Evolutionary conservation across 2,888 invertebrate genomes (phyloP).

Genomic region (Alloplasta piceator): DNA sequence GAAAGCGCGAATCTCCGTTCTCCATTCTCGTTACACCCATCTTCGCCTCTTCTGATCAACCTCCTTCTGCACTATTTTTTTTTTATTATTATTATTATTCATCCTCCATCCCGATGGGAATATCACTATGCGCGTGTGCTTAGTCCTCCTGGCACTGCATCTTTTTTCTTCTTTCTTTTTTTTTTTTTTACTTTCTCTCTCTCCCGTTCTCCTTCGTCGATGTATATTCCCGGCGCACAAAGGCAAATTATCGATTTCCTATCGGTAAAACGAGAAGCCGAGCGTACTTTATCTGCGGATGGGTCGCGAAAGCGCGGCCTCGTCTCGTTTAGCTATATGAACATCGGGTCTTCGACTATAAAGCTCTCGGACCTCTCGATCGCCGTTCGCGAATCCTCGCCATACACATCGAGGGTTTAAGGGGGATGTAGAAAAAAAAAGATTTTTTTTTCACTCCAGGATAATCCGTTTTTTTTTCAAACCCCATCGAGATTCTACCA

Average conservation of each 20-base stretch:
- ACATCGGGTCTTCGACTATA: constrained; percentile 16
- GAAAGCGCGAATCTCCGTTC: constrained; percentile 29
- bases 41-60: constrained; percentile 3
- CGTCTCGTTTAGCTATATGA: constrained; percentile 27
- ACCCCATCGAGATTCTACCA: not conserved
- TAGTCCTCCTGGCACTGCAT: constrained; percentile 38
- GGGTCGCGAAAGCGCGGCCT: constrained; percentile 51
- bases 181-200: constrained; percentile 13
- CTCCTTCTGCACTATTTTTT: constrained; percentile 15
- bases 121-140: constrained; percentile 29
- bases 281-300: constrained; percentile 64
- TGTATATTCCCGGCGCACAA: constrained; percentile 58
- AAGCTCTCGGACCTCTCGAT: constrained; percentile 21
- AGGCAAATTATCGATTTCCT: constrained; percentile 71
- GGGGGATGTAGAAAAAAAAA: constrained; percentile 16
- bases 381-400: constrained; percentile 31
- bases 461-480: not conserved
- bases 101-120: not conserved
- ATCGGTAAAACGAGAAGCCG: constrained; percentile 67
- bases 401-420: not conserved
- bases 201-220: not conserved
- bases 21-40: not conserved
- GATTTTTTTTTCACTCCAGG: not conserved
- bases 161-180: constrained; percentile 25
- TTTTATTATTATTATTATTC: not conserved